Conservation (phyloP, 2,888 invertebrate species). For the Noctua comes region DNA sequence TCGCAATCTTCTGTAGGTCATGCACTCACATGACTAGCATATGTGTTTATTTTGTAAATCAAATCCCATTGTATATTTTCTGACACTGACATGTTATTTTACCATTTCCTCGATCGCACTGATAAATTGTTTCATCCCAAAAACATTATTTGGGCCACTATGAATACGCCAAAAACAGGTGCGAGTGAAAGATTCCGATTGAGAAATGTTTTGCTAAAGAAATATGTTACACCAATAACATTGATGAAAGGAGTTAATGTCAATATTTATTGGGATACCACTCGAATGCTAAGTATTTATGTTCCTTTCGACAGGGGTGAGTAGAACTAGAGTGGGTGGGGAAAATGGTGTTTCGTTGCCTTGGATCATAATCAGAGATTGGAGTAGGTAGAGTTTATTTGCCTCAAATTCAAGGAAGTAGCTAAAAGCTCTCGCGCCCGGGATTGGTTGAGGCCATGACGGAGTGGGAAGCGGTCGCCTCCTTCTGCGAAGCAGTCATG, state of each 20-base stretch:
- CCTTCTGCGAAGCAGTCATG: too few species aligned
- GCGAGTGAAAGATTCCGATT: slow-evolving; percentile 23
- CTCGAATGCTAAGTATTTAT: not conserved
- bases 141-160: slow-evolving; percentile 21
- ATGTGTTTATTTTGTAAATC: not conserved
- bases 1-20: not conserved
- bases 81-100: slow-evolving; percentile 18
- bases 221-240: slow-evolving; percentile 29
- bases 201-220: slow-evolving; percentile 18
- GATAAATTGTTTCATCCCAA: slow-evolving; percentile 25
- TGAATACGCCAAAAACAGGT: slow-evolving; percentile 23
- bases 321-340: not conserved
- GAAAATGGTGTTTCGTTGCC: not conserved
- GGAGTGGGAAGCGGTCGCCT: too few species aligned
- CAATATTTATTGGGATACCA: slow-evolving; percentile 35
- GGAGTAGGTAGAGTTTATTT: not conserved
- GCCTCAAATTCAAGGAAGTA: not conserved
- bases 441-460: too few species aligned
- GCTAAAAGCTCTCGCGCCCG: too few species aligned
- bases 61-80: slow-evolving; percentile 6
- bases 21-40: not conserved
- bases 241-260: slow-evolving; percentile 1
- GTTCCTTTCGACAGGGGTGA: slow-evolving; percentile 11
- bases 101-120: slow-evolving; percentile 28
- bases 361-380: not conserved